phyloP scores from a whole-genome alignment of 2,113 vertebrate genomes.

The Hepsetus odoe region DNA sequence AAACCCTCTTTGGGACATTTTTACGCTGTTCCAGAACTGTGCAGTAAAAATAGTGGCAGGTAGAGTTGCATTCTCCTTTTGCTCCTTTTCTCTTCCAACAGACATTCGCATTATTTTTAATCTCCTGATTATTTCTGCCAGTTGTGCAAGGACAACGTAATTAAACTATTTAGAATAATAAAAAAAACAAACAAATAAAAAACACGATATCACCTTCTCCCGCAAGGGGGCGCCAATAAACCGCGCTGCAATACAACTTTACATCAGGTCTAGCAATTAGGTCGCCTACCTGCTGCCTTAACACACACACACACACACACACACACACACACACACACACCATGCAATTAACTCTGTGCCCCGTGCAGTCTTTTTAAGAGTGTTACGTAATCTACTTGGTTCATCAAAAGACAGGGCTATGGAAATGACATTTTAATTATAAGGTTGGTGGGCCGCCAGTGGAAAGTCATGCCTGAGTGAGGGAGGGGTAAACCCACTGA shows the following conservation, averaged over 20 bases:
- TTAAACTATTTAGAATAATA: too few relatives aligned
- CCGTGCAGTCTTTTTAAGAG: conserved; percentile 33
- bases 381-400: conserved; percentile 32
- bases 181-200: too few relatives aligned
- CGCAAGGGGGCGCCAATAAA: conserved; percentile 77
- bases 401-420: conserved; percentile 31
- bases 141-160: not conserved
- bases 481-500: conserved; percentile 21
- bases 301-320: not conserved
- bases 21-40: too few relatives aligned
- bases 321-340: conserved; percentile 18
- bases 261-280: conserved; percentile 48
- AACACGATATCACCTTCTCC: too few relatives aligned
- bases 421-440: conserved; percentile 44
- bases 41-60: conserved; percentile 64
- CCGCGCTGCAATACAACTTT: conserved; percentile 44
- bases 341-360: conserved; percentile 42
- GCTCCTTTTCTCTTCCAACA: too few relatives aligned
- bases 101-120: not conserved
- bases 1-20: too few relatives aligned
- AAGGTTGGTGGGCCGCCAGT: conserved; percentile 12
- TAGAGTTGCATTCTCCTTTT: too few relatives aligned
- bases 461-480: conserved; percentile 33
- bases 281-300: conserved; percentile 45
- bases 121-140: not conserved